Percentiles rank a stretch among this genome's conserved stretches.
Evolutionary conservation across 2,113 vertebrate species (phyloP).

Genomic region (Brevimyrus niger): DNA sequence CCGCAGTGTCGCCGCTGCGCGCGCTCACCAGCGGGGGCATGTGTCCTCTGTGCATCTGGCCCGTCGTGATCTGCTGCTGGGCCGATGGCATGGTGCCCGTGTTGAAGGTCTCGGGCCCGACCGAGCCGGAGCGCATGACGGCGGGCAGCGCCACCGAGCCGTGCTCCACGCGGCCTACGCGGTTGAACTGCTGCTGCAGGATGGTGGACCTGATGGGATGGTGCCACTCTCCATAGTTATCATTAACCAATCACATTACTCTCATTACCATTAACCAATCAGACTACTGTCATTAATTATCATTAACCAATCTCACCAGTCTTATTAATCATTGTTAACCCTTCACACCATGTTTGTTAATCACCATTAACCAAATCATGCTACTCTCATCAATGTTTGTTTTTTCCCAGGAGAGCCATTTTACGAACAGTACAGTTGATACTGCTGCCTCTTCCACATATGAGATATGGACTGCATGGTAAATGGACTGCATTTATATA

Average conservation of each 20-base stretch:
- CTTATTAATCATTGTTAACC: not conserved
- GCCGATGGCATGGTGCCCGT: slow-evolving; percentile 88
- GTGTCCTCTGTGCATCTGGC: slow-evolving; percentile 97
- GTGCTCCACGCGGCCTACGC: slow-evolving; percentile 84
- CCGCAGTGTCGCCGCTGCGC: not conserved
- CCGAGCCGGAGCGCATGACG: slow-evolving; percentile 89
- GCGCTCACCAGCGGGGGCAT: slow-evolving; percentile 93
- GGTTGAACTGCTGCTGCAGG: slow-evolving; percentile 95
- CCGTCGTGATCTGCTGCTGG: slow-evolving; percentile 87
- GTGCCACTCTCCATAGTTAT: not conserved
- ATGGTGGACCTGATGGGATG: slow-evolving; percentile 74
- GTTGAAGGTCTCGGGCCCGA: slow-evolving; percentile 88
- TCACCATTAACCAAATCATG: not conserved
- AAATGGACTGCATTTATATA: too few species aligned
- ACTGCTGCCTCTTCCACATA: not conserved
- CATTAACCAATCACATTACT: not conserved
- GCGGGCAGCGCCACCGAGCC: slow-evolving; percentile 88
- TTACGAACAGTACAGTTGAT: not conserved
- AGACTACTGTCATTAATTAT: not conserved
- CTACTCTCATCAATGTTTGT: not conserved
- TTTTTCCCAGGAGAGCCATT: not conserved
- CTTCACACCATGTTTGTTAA: not conserved
- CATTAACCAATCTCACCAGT: not conserved
- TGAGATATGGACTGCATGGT: too few species aligned
- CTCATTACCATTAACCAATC: not conserved